phyloP scores from a whole-genome alignment of 2,113 vertebrate species.

The Oenanthe melanoleuca region DNA sequence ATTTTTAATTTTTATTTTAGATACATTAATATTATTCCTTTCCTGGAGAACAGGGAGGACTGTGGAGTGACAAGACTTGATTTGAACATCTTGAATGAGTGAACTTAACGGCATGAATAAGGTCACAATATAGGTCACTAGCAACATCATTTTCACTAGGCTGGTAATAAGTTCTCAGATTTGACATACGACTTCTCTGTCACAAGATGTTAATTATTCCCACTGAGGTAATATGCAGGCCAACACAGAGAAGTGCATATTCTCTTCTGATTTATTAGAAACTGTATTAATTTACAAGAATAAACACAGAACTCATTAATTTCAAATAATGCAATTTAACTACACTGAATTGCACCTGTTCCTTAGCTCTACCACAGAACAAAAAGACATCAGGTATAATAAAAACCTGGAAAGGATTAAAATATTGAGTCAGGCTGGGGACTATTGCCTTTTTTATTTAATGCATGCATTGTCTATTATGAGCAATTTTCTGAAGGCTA shows the following conservation, averaged over 20 bases:
- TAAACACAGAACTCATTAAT: slow-evolving; percentile 61
- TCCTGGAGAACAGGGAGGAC: not conserved
- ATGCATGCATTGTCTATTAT: slow-evolving; percentile 34
- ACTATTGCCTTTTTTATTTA: slow-evolving; percentile 48
- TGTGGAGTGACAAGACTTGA: not conserved
- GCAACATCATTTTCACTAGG: slow-evolving; percentile 40
- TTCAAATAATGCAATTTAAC: slow-evolving; percentile 40
- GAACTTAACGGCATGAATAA: slow-evolving; percentile 32
- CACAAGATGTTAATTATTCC: slow-evolving; percentile 55
- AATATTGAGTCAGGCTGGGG: slow-evolving; percentile 29
- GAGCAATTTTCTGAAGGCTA: slow-evolving; percentile 66
- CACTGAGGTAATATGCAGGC: slow-evolving; percentile 42
- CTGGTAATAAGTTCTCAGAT: slow-evolving; percentile 30
- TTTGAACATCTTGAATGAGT: slow-evolving; percentile 14
- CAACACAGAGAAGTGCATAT: not conserved
- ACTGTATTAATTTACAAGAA: slow-evolving; percentile 59
- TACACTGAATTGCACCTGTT: slow-evolving; percentile 16
- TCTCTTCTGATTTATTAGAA: slow-evolving; percentile 56
- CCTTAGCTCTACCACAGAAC: not conserved
- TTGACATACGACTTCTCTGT: slow-evolving; percentile 54
- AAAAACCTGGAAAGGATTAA: slow-evolving; percentile 43
- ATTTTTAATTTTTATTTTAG: not conserved
- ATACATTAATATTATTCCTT: not conserved
- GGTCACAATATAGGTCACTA: slow-evolving; percentile 46
- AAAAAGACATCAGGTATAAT: slow-evolving; percentile 30